These are phyloP conservation scores for Hydrocynus forskahlii DNA, from an alignment of 2,797 vertebrate species.

Conservation along the genomic window DNA sequence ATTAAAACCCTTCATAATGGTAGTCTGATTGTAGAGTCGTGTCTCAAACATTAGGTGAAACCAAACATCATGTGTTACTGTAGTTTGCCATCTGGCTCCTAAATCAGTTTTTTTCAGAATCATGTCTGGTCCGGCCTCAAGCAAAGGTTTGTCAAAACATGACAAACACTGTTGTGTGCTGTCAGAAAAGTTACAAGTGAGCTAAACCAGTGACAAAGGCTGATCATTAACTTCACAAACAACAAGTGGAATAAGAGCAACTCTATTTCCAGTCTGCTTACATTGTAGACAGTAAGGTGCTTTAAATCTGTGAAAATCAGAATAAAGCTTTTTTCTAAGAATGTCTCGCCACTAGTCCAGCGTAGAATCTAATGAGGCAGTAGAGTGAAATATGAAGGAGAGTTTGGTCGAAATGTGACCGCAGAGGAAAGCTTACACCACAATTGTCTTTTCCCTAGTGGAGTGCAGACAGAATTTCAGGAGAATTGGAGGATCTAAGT, in stretches of 20 bases:
- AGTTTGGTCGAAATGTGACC: neutral
- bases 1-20: too few relatives aligned
- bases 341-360: neutral
- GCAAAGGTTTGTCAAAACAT: neutral
- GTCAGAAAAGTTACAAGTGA: neutral
- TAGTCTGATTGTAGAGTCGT: too few relatives aligned
- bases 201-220: neutral
- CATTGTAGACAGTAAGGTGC: neutral
- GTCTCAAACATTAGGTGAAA: too few relatives aligned
- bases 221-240: neutral
- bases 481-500: conserved; percentile 9
- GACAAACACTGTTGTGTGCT: neutral
- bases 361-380: neutral
- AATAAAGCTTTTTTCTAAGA: neutral
- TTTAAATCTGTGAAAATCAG: conserved; percentile 1
- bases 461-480: neutral
- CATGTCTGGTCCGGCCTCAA: neutral
- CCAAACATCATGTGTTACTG: too few relatives aligned
- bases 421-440: neutral
- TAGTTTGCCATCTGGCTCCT: too few relatives aligned
- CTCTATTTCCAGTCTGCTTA: neutral
- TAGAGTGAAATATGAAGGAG: conserved; percentile 1
- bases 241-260: neutral
- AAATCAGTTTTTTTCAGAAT: neutral
- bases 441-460: neutral